Percentiles rank a stretch among this genome's conserved stretches.
These are phyloP conservation scores for Laupala kohalensis DNA, from an alignment of 1,140 invertebrate genomes.

Conservation along the genomic window DNA sequence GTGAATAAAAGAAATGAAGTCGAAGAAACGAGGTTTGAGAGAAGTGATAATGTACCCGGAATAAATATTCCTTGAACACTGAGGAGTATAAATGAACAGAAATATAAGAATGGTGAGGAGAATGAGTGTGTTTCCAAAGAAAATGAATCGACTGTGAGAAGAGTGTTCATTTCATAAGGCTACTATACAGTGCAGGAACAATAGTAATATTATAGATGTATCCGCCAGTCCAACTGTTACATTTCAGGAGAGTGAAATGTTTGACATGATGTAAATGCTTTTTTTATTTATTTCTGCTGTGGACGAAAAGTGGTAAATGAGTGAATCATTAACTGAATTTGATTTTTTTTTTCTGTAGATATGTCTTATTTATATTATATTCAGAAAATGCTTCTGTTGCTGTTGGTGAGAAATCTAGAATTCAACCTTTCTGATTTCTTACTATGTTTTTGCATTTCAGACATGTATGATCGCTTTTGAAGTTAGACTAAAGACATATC, in stretches of 20 bases:
- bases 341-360: background rate
- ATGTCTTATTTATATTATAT: background rate
- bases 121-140: background rate
- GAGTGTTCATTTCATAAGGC: background rate
- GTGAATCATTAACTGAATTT: background rate
- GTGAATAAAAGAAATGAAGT: constrained; percentile 21
- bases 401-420: background rate
- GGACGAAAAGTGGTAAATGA: background rate
- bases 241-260: background rate
- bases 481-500: background rate
- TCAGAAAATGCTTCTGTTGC: background rate
- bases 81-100: background rate
- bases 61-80: background rate
- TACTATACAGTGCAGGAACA: background rate
- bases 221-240: background rate
- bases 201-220: background rate
- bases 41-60: background rate
- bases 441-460: background rate
- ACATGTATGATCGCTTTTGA: background rate
- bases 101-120: background rate
- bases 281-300: background rate
- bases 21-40: background rate
- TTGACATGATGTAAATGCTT: background rate
- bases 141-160: background rate
- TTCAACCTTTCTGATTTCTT: background rate